Base-by-base conservation (phyloP, 2,888 invertebrate genomes). In the Troides helena region DNA sequence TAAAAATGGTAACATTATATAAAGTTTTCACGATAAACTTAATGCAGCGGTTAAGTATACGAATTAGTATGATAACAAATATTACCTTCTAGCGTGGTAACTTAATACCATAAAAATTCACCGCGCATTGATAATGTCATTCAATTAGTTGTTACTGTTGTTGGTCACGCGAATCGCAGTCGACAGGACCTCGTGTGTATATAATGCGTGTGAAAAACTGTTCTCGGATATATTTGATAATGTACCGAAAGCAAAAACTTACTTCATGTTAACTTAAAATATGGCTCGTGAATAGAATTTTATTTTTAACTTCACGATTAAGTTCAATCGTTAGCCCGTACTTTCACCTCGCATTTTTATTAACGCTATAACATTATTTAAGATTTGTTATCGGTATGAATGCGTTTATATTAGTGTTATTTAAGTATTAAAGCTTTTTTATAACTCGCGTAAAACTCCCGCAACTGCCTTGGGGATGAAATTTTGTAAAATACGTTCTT, bases 121-220 rank as follows among this genome's bases (percentile, higher is more conserved):
- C 60, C 63, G 63, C 58, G 18, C 46, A 68, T 46, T 62, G 68
- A 68, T 68, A 63, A 63, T 57, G 25, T 68, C 46, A 68, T 68
- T 68, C 56, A 63, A 68, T 63, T 68, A 68, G 59, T 59, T 12
- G 57, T 68, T 68, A 68, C 23, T 68, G 23, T 63, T n/a, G 18
- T 23, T 64, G 17, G 50, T 53, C 64, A 68, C 68, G 68, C 68
- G 46, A 68, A 7, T n/a, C 6, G 17, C n/a, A 58, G 61, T 61
- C 60, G 53, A 67, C 61, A 30, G n/a, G 17, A 60, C 59, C 30
- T 18, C n/a, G 57, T 18, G 46, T 10, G 46, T 50, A 50, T 18
- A 4, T 53, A n/a, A 4, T 53, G 53, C 53, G 53, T 53, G 53
- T 53, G 53, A n/a, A n/a, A 53, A 58, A 58, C 0, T 58, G 23